These are phyloP conservation scores for Dreissena polymorpha DNA, from an alignment of 1,140 invertebrate species.

Conservation along the genomic window DNA sequence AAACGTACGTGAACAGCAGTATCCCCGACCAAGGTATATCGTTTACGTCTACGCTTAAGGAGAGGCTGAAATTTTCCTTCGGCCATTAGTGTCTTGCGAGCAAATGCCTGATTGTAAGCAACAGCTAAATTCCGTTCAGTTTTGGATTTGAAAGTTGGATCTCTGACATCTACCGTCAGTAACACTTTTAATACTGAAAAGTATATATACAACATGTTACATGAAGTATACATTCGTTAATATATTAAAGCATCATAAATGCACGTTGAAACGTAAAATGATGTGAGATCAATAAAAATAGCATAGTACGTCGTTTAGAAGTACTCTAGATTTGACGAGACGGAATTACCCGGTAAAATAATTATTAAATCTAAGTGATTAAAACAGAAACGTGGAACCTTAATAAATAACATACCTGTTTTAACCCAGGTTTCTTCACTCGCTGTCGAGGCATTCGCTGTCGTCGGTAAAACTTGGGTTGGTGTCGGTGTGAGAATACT, in stretches of 20 bases:
- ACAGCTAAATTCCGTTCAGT: conserved; percentile 10
- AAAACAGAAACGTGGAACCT: too few species aligned
- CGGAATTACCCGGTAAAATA: background rate
- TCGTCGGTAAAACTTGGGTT: background rate
- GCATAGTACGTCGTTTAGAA: background rate
- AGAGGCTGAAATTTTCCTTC: conserved; percentile 39
- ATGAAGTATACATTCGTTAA: too few species aligned
- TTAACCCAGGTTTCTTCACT: conserved; percentile 26
- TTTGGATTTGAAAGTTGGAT: background rate
- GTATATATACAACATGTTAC: background rate
- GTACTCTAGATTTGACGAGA: background rate
- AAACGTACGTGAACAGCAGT: conserved; percentile 36
- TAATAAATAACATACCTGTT: conserved; percentile 25
- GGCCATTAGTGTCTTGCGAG: conserved; percentile 16
- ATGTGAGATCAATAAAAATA: background rate
- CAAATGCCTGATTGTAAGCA: conserved; percentile 41
- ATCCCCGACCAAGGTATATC: conserved; percentile 31
- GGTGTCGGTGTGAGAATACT: background rate
- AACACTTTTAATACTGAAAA: conserved; percentile 32
- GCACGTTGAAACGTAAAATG: background rate
- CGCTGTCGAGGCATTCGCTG: conserved; percentile 27
- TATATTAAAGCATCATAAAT: background rate
- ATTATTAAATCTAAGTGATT: background rate
- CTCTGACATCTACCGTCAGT: conserved; percentile 5
- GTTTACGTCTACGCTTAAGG: conserved; percentile 16